A percentile compares a stretch with the other conserved stretches of the same genome.
These are phyloP conservation scores for Sebastes minor DNA, from an alignment of 2,797 vertebrate genomes.

Conservation along the genomic window DNA sequence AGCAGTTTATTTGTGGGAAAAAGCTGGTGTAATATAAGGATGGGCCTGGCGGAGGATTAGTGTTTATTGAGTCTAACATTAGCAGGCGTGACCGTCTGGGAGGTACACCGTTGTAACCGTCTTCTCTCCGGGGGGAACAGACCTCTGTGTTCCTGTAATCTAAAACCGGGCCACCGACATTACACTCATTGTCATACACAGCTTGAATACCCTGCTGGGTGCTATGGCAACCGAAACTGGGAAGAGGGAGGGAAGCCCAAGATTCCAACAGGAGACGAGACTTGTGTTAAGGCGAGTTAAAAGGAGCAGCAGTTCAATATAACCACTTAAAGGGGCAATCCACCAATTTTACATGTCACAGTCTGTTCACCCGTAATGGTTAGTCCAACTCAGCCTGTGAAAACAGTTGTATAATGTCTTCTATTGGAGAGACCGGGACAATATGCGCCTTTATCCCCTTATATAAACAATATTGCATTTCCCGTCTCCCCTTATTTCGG, in stretches of 20 bases:
- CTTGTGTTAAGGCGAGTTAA: constrained; percentile 3
- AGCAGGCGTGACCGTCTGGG: constrained; percentile 64
- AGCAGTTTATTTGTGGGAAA: constrained; percentile 42
- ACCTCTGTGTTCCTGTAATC: constrained; percentile 79
- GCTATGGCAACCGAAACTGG: constrained; percentile 75
- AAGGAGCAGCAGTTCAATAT: not conserved
- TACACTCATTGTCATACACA: constrained; percentile 80
- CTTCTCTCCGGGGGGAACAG: constrained; percentile 66
- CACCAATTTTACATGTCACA: not conserved
- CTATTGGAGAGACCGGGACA: not conserved
- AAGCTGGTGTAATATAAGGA: not conserved
- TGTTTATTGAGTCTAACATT: constrained; percentile 71
- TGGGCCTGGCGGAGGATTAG: constrained; percentile 12
- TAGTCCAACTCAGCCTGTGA: not conserved
- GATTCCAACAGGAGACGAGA: constrained; percentile 27
- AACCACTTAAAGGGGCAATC: not conserved
- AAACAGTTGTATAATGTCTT: not conserved
- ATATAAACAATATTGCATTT: not conserved
- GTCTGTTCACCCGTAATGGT: not conserved
- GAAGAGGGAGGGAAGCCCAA: constrained; percentile 17
- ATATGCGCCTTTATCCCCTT: not conserved
- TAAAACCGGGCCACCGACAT: constrained; percentile 72
- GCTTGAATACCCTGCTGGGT: constrained; percentile 72
- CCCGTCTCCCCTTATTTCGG: not conserved
- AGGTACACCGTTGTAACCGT: constrained; percentile 53